These are phyloP conservation scores for Alligator mississippiensis DNA, from an alignment of 2,113 vertebrate species.

Conservation along the genomic window DNA sequence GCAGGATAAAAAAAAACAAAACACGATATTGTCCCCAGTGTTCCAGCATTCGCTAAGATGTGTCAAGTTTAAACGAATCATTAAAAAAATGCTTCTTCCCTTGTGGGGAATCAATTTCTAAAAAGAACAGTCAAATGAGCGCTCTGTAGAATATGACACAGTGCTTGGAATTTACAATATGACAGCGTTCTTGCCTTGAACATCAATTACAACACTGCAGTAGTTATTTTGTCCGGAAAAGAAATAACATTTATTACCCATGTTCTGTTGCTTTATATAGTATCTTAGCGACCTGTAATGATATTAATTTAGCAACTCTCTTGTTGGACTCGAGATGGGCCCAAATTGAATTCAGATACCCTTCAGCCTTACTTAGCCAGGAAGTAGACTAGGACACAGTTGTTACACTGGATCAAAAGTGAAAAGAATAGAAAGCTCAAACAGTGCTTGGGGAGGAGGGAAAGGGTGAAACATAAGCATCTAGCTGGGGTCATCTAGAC, in stretches of 20 bases:
- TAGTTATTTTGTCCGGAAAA: slow-evolving; percentile 43
- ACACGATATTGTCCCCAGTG: neutral
- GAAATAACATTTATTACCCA: slow-evolving; percentile 33
- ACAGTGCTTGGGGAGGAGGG: neutral
- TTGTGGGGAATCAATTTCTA: slow-evolving; percentile 54
- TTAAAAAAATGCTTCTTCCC: slow-evolving; percentile 9
- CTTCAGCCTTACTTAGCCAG: slow-evolving; percentile 56
- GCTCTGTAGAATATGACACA: slow-evolving; percentile 47
- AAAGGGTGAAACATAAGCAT: neutral
- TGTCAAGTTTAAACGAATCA: slow-evolving; percentile 57
- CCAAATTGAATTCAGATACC: slow-evolving; percentile 66
- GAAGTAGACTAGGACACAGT: slow-evolving; percentile 58
- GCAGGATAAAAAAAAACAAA: slow-evolving; percentile 20
- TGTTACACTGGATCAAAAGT: slow-evolving; percentile 55
- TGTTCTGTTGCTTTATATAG: slow-evolving; percentile 1
- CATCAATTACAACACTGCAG: slow-evolving; percentile 43
- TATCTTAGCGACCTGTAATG: slow-evolving; percentile 43
- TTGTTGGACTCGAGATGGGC: slow-evolving; percentile 15
- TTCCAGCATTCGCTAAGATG: slow-evolving; percentile 28
- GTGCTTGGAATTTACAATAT: slow-evolving; percentile 31
- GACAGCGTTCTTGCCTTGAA: slow-evolving; percentile 34
- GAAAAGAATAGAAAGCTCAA: slow-evolving; percentile 34
- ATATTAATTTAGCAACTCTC: slow-evolving; percentile 37
- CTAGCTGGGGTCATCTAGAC: too few species aligned
- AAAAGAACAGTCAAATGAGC: slow-evolving; percentile 57